Percentiles rank a stretch among this genome's conserved stretches.
phyloP scores from a whole-genome alignment of 2,888 invertebrate species.

The Aelia acuminata region DNA sequence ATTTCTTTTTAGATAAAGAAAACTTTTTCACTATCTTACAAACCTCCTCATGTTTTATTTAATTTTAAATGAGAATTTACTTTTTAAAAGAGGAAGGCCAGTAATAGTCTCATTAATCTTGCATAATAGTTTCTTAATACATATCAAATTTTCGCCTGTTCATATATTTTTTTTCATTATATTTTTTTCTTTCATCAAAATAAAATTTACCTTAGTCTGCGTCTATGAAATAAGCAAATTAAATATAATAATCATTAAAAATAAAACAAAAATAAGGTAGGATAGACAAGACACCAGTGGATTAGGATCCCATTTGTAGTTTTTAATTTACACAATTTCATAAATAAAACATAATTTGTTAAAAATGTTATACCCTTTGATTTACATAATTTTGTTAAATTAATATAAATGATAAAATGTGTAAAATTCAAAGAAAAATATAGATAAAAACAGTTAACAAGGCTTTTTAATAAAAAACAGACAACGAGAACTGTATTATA shows the following conservation, averaged over 20 bases:
- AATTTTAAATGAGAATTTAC: too few relatives aligned
- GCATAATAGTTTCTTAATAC: too few relatives aligned
- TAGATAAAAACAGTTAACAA: slow-evolving; percentile 51
- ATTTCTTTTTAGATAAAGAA: too few relatives aligned
- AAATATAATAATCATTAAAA: neutral
- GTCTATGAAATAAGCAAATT: neutral
- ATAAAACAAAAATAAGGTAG: neutral
- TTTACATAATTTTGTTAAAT: slow-evolving; percentile 50
- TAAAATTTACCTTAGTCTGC: neutral
- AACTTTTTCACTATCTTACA: too few relatives aligned
- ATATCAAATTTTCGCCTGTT: too few relatives aligned
- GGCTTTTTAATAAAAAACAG: slow-evolving; percentile 57
- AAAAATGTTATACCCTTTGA: slow-evolving; percentile 48
- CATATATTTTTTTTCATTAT: too few relatives aligned
- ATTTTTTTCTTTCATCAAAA: too few relatives aligned
- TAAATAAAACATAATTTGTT: slow-evolving; percentile 47
- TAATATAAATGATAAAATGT: slow-evolving; percentile 42
- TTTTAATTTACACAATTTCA: slow-evolving; percentile 48
- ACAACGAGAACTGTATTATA: slow-evolving; percentile 64
- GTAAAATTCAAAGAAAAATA: slow-evolving; percentile 39
- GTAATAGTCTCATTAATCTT: too few relatives aligned
- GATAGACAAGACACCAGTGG: neutral
- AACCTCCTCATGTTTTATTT: too few relatives aligned
- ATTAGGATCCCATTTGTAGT: slow-evolving; percentile 44
- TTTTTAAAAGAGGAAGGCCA: too few relatives aligned